Evolutionary conservation across 1,140 invertebrate genomes (phyloP).

Genomic region (Sesamia nonagrioides): DNA sequence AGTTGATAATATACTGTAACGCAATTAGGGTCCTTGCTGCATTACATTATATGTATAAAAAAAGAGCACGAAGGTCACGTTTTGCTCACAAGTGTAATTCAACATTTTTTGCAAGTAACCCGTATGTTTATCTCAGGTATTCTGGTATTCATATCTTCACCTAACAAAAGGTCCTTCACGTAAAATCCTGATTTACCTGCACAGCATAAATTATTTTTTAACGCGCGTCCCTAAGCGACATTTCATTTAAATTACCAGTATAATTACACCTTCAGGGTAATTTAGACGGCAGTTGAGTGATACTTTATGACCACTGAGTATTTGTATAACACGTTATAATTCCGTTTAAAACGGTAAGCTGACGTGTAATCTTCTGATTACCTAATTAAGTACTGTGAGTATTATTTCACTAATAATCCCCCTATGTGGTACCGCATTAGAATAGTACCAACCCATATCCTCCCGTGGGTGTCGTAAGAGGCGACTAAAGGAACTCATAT

Average conservation of each 20-base stretch:
- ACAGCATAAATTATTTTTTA: slow-evolving; percentile 45
- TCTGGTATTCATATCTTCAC: not conserved
- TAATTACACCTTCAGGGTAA: slow-evolving; percentile 38
- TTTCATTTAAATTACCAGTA: slow-evolving; percentile 42
- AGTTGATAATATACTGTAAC: too few species aligned
- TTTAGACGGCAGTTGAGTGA: slow-evolving; percentile 31
- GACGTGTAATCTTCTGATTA: not conserved
- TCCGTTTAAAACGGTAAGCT: slow-evolving; percentile 10
- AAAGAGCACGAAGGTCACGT: too few species aligned
- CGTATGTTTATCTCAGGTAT: too few species aligned
- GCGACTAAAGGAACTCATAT: too few species aligned
- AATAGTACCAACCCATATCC: too few species aligned
- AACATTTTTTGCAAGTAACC: too few species aligned
- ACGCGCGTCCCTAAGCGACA: slow-evolving; percentile 27
- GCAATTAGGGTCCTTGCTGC: too few species aligned
- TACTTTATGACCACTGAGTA: slow-evolving; percentile 32
- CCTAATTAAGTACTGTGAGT: not conserved
- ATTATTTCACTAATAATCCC: not conserved
- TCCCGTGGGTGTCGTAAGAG: too few species aligned
- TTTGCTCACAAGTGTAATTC: too few species aligned
- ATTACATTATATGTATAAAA: too few species aligned
- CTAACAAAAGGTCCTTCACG: slow-evolving; percentile 2
- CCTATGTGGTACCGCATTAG: too few species aligned
- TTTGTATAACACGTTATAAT: slow-evolving; percentile 37
- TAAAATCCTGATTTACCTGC: slow-evolving; percentile 35